Percentiles rank a stretch among this genome's conserved stretches.
Evolutionary conservation across 1,140 invertebrate species (phyloP).

Genomic region (Brachystomella parvula): DNA sequence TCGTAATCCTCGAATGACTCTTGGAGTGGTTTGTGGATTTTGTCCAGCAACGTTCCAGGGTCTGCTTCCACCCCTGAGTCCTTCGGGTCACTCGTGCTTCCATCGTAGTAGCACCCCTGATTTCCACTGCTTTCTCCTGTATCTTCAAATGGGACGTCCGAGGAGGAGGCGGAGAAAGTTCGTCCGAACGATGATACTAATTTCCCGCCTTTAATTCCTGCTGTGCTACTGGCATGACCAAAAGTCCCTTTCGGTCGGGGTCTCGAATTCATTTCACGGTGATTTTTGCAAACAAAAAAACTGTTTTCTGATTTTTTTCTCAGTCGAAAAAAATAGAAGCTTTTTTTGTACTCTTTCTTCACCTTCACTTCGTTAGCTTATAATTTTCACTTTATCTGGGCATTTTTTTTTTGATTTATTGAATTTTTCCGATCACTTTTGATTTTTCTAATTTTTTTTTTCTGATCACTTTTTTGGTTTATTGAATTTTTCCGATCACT

Average conservation of each 20-base stretch:
- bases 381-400: no score
- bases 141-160: neutral
- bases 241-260: conserved; percentile 12
- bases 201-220: neutral
- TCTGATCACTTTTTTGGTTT: no score
- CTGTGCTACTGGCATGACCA: conserved; percentile 6
- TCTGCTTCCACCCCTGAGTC: neutral
- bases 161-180: conserved; percentile 22
- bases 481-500: no score
- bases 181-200: conserved; percentile 19
- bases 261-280: neutral
- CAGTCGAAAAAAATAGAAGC: no score
- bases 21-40: neutral
- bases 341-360: no score
- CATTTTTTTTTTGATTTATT: no score
- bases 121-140: neutral
- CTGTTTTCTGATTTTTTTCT: no score
- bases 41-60: neutral
- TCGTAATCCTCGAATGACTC: conserved; percentile 1
- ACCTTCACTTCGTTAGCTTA: no score
- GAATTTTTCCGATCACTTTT: no score
- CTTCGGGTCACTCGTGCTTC: neutral
- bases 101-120: neutral
- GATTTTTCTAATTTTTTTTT: no score
- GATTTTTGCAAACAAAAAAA: neutral